Evolutionary conservation across 2,113 vertebrate genomes (phyloP), one percentile per base, ranked within the genome.

Genomic region (Rutilus rutilus): DNA sequence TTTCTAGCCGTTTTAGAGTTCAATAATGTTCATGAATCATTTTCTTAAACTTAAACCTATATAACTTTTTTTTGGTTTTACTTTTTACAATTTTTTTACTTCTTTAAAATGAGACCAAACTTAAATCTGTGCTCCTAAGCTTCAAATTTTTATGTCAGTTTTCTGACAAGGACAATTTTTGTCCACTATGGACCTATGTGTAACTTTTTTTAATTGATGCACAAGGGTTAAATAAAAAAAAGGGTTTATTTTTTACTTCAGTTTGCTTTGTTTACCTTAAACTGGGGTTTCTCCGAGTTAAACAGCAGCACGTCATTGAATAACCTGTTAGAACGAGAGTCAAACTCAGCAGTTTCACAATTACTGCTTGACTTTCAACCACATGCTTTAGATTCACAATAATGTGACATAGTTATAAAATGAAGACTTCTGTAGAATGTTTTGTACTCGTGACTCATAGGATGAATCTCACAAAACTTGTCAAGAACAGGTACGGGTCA

Each of bases 211-310:
- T 36, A 36, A 39, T 39, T 39, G 39, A 7, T 39, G 6, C 39
- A 39, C 39, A 39, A 39, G 39, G 0, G 36, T 36, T 42, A 8
- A 39, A 39, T 6, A 50, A 14, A 50, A 50, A 52, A 52, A 15
- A 4, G 0, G 4, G 39, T 17, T 52, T 69, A 15, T 52, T 9
- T 50, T 50, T 52, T 7, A 69, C 25, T 0, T 52, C 1, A 64
- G 36, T 33, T 52, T 36, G 17, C 11, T n/a, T 50, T 52, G 62
- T 91, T 92, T 94, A 98, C 98, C 97, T 98, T 99, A 88, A 99
- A 96, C 88, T 97, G 97, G 84, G 96, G 94, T 91, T 98, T 99
- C 90, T 99, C 98, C 0, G 95, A 96, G 90, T 95, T 97, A 75
- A 93, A 96, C 78, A 99, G 92, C 80, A 94, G 92, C 86, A 99